These are phyloP conservation scores for Euclidia mi DNA, from an alignment of 2,888 invertebrate species.

Conservation along the genomic window DNA sequence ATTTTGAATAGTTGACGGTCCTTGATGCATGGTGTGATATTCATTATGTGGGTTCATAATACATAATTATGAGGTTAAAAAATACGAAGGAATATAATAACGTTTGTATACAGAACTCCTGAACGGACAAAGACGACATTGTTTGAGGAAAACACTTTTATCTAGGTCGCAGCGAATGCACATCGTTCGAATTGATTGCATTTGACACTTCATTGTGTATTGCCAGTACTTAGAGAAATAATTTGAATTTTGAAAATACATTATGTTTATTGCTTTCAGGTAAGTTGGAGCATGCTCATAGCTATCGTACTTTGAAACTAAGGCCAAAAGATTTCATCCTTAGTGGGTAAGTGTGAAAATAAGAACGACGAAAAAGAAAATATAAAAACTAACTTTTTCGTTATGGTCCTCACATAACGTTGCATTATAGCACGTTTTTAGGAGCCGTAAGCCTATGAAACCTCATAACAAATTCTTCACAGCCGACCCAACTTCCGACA, in stretches of 20 bases:
- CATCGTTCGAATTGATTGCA: slow-evolving; percentile 19
- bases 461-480: slow-evolving; percentile 46
- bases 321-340: neutral
- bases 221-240: neutral
- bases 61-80: neutral
- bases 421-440: slow-evolving; percentile 25
- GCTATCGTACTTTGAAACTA: neutral
- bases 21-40: too few relatives aligned
- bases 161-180: slow-evolving; percentile 12
- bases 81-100: too few relatives aligned
- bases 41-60: too few relatives aligned
- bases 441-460: slow-evolving; percentile 19
- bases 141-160: slow-evolving; percentile 1
- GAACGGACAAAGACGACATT: neutral
- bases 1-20: too few relatives aligned
- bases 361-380: neutral
- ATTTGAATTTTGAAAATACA: neutral
- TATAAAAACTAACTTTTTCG: neutral
- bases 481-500: slow-evolving; percentile 57
- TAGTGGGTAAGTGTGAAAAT: slow-evolving; percentile 2
- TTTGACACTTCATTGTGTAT: slow-evolving; percentile 17
- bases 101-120: too few relatives aligned
- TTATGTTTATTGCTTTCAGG: slow-evolving; percentile 40
- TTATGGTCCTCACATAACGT: neutral
- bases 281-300: slow-evolving; percentile 36